These are phyloP conservation scores for Esox lucius DNA, from an alignment of 2,797 vertebrate genomes.

Conservation along the genomic window DNA sequence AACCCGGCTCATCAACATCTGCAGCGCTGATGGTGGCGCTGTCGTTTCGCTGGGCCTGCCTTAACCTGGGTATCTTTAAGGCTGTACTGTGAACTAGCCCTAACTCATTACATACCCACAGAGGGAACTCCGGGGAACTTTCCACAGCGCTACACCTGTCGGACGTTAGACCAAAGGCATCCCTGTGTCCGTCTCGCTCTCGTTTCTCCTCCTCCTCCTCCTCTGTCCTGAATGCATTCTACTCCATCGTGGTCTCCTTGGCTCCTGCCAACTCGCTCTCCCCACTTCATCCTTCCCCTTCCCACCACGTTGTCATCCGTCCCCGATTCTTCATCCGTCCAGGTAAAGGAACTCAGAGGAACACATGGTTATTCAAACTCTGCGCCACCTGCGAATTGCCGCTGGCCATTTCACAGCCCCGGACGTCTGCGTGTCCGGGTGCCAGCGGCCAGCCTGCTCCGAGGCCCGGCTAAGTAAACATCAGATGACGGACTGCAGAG, in stretches of 20 bases:
- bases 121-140: not conserved
- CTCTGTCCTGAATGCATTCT: not conserved
- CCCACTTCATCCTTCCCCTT: not conserved
- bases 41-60: too few relatives aligned
- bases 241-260: not conserved
- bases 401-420: not conserved
- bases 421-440: not conserved
- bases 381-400: not conserved
- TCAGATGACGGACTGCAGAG: constrained; percentile 48
- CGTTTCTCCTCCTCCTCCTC: not conserved
- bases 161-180: not conserved
- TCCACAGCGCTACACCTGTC: not conserved
- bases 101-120: not conserved
- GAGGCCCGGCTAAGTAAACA: constrained; percentile 53
- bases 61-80: not conserved
- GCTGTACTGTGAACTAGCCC: not conserved
- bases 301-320: not conserved
- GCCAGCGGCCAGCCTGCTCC: not conserved
- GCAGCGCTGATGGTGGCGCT: too few relatives aligned
- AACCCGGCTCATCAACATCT: too few relatives aligned
- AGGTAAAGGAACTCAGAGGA: not conserved
- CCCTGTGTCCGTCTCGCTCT: not conserved
- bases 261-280: not conserved
- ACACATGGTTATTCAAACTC: not conserved
- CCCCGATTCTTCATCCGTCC: not conserved